Base-by-base conservation (phyloP, 2,888 invertebrate genomes). In the Rhingia rostrata region DNA sequence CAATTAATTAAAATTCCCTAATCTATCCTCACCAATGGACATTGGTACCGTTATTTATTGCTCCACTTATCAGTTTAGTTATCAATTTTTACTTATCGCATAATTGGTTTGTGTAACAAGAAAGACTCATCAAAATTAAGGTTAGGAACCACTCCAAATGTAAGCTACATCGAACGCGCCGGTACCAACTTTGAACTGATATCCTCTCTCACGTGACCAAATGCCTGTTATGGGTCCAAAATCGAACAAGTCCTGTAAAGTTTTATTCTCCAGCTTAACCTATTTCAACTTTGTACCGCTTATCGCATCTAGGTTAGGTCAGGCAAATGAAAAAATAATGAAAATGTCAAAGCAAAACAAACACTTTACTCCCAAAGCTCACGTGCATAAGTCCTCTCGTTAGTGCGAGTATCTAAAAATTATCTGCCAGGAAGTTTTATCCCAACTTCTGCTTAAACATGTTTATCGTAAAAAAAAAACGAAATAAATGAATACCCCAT, bases 361-460 rank as follows among this genome's bases (percentile, higher is more conserved):
- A 51, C 7, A 72, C 51, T 43, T 43, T 53, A 3, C 53, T 51
- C 37, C 60, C 45, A 6, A 58, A 45, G 43, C 30, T 39, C 33
- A 12, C 58, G 41, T 58, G 64, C 64, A 72, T 53, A 72, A 30
- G 37, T 60, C 33, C 12, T 47, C 33, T 12, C 10, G 37, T 45
- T 22, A 22, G 14, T 43, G 6, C 41, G 45, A 39, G 41, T 51
- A 39, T 58, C 56, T 7, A 51, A 33, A 75, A 78, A 56, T 54
- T 70, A 58, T 56, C 64, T 64, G 33, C 6, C 72, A 53, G 32
- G 58, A 69, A 70, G 63, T 58, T 69, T 69, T 53, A 41, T 63
- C 64, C 69, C 63, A 81, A 63, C 63, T 69, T 69, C 30, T 49
- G 22, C 64, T 53, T 22, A 45, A 45, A n/a, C 33, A 72, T 78